Base-by-base conservation (phyloP, 2,888 invertebrate species). In the Platerodrilus igneus region DNA sequence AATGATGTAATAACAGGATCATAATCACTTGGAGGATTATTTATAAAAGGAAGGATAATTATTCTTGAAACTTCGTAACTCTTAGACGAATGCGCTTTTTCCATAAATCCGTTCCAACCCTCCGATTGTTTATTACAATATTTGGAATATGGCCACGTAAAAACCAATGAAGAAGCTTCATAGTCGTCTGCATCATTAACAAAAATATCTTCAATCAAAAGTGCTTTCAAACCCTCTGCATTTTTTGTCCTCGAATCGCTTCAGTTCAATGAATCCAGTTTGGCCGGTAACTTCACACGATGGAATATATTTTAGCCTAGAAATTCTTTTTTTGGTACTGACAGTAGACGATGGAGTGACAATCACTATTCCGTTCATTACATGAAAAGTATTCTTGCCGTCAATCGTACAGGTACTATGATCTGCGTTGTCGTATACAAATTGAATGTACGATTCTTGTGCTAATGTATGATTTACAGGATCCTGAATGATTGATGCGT, bases 341-440 rank as follows among this genome's bases (percentile, higher is more conserved):
- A 37, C 25, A 37, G 31, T 37, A 19, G 42, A 41, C 33, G 46
- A 25, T 30, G 55, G 55, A 29, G 51, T 56, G 20, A 54, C 47
- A 30, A 45, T 38, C 45, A 45, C 46, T 20, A 61, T 58, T 30
- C 55, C 52, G 33, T 56, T 55, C 58, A 57, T 54, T 11, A 42
- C 48, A 37, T 57, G 56, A 33, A 57, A 52, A 23, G 57, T 58
- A 46, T 47, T 45, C 21, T 47, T 40, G 15, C 57, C 57, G 34
- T 53, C 53, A 21, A 57, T 45, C 22, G 55, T 58, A 29, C 40
- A 39, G 14, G 50, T 52, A 44, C 59, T 60, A 44, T 51, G 46
- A 49, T 59, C 59, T 1, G 59, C 57, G 48, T 62, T 61, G 41
- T 62, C 58, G 48, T 33, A 58, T 39, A 60, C 40, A 35, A 55